Evolutionary conservation across 2,888 invertebrate genomes (phyloP).

Genomic region (Gisinianus flammeolus): DNA sequence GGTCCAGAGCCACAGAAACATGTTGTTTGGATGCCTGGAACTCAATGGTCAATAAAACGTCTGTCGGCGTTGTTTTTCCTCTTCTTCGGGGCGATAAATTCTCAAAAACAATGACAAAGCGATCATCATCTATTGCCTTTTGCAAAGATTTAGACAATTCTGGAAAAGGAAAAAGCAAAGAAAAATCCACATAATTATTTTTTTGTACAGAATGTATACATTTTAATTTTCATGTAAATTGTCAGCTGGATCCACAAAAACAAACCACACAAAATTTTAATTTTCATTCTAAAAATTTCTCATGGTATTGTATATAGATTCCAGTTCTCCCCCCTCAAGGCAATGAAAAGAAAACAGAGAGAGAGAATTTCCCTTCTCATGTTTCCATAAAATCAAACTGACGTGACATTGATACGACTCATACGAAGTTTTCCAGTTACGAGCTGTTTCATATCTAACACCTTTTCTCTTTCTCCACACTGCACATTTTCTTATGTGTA

Average conservation of each 20-base stretch:
- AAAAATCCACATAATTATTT: neutral
- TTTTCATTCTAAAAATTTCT: neutral
- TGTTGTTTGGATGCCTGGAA: conserved; percentile 66
- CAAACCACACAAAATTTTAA: neutral
- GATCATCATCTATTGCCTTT: conserved; percentile 57
- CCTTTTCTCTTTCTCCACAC: neutral
- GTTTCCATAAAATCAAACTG: conserved; percentile 21
- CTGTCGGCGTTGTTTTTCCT: conserved; percentile 60
- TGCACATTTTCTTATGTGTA: too few relatives aligned
- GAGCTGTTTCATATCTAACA: neutral
- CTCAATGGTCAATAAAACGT: conserved; percentile 67
- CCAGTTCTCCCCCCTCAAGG: neutral
- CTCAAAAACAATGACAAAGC: conserved; percentile 57
- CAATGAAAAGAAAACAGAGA: too few relatives aligned
- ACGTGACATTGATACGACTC: conserved; percentile 22
- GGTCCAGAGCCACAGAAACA: conserved; percentile 67
- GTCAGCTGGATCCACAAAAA: neutral
- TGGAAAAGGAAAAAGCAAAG: conserved; percentile 20
- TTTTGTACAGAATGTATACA: neutral
- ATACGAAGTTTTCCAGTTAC: neutral
- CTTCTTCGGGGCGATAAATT: conserved; percentile 54
- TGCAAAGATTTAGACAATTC: conserved; percentile 57
- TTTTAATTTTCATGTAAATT: neutral
- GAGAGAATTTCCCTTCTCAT: conserved; percentile 13
- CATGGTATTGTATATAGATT: neutral